phyloP scores from a whole-genome alignment of 2,113 vertebrate genomes.

The Lampris megalopsis region DNA sequence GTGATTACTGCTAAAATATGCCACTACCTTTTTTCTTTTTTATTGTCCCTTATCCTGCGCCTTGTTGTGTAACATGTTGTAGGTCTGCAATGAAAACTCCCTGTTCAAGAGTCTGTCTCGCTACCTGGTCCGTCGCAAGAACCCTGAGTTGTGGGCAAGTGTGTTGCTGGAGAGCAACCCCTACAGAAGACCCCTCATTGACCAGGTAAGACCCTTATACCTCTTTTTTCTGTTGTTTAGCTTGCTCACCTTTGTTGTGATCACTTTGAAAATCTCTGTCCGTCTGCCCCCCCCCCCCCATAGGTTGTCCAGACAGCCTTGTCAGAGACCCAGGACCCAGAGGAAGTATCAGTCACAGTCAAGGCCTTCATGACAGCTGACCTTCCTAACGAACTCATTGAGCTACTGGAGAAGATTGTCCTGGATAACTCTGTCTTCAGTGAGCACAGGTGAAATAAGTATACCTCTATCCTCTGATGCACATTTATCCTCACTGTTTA shows the following conservation, averaged over 20 bases:
- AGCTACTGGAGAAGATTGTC: slow-evolving; percentile 98
- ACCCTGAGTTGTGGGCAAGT: slow-evolving; percentile 96
- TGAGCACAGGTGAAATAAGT: slow-evolving; percentile 90
- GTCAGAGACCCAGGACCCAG: slow-evolving; percentile 98
- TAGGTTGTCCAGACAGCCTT: slow-evolving; percentile 98
- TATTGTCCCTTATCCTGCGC: too few species aligned
- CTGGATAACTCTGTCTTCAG: slow-evolving; percentile 99
- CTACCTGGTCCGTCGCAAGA: slow-evolving; percentile 96
- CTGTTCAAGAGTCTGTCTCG: slow-evolving; percentile 98
- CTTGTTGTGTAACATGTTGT: background rate
- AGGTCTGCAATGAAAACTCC: slow-evolving; percentile 99
- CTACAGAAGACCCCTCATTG: slow-evolving; percentile 94
- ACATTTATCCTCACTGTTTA: too few species aligned
- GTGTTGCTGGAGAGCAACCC: slow-evolving; percentile 97
- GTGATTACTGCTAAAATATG: background rate
- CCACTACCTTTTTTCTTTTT: background rate
- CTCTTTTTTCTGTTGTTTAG: background rate
- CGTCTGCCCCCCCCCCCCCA: background rate
- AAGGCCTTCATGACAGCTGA: slow-evolving; percentile 99
- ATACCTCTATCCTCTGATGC: background rate
- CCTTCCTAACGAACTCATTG: slow-evolving; percentile 98
- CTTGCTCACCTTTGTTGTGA: background rate
- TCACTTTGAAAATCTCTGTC: background rate
- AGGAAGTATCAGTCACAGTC: slow-evolving; percentile 98
- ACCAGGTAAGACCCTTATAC: slow-evolving; percentile 85